Conservation (phyloP, 2,797 vertebrate genomes). For the Lithobates pipiens region DNA sequence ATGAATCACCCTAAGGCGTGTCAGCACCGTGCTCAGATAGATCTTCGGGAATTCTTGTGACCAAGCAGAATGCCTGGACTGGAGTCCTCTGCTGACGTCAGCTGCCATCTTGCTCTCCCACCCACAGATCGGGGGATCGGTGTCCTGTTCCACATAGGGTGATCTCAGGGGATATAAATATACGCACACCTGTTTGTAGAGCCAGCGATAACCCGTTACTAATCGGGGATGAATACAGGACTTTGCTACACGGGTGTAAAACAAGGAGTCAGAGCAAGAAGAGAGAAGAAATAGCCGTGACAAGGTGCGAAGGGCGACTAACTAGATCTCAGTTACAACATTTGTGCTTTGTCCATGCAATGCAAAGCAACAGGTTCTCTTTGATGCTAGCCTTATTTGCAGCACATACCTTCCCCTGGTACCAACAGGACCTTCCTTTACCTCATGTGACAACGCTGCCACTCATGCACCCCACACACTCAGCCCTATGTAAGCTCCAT, state of each 20-base stretch:
- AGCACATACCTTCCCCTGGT: too few species aligned
- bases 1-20: not conserved
- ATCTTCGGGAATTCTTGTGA: not conserved
- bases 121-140: not conserved
- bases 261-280: not conserved
- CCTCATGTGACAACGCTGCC: too few species aligned
- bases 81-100: not conserved
- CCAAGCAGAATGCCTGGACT: not conserved
- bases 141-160: conserved; percentile 19
- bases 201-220: not conserved
- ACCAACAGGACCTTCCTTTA: too few species aligned
- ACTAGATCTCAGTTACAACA: too few species aligned
- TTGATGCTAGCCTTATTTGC: too few species aligned
- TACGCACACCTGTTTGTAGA: conserved; percentile 14
- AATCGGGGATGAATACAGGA: not conserved
- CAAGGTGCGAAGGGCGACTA: too few species aligned
- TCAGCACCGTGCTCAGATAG: not conserved
- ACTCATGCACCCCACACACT: too few species aligned
- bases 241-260: not conserved
- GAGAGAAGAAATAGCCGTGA: not conserved
- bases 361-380: too few species aligned
- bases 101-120: not conserved
- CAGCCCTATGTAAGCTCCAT: too few species aligned
- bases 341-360: too few species aligned
- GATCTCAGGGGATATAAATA: conserved; percentile 37